Evolutionary conservation across 2,888 invertebrate genomes (phyloP).

Genomic region (Petrolisthes manimaculis): DNA sequence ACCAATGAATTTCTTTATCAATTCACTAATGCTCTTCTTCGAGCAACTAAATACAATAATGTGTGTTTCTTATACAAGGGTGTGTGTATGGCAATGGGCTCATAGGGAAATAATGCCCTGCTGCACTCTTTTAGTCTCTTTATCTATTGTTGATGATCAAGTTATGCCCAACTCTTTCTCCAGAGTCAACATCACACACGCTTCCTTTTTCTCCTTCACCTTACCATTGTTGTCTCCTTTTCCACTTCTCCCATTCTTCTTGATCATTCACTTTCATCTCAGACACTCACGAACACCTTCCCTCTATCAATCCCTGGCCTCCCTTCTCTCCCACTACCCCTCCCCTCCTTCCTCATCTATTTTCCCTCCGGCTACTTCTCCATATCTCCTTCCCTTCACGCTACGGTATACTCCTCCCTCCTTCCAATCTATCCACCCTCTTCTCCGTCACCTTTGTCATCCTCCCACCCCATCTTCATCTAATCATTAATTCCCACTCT

Average conservation of each 20-base stretch:
- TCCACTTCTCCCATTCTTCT: not conserved
- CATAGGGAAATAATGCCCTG: too few species aligned
- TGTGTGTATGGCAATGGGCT: too few species aligned
- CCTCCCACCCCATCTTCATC: not conserved
- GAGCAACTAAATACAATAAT: too few species aligned
- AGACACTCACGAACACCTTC: not conserved
- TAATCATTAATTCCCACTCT: not conserved
- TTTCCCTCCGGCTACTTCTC: not conserved
- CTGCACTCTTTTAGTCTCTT: too few species aligned
- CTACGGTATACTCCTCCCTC: not conserved
- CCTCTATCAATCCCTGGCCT: not conserved
- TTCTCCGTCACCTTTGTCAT: not conserved
- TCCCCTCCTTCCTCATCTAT: not conserved
- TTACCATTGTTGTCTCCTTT: not conserved
- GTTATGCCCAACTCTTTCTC: too few species aligned
- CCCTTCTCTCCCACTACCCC: not conserved
- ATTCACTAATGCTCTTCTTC: too few species aligned
- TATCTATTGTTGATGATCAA: too few species aligned
- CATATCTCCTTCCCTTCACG: not conserved
- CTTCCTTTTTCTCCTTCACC: constrained; percentile 7
- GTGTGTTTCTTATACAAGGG: too few species aligned
- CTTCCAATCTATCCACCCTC: not conserved
- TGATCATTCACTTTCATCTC: not conserved
- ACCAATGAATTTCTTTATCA: too few species aligned
- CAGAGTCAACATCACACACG: not conserved